These are phyloP conservation scores for Mechanitis messenoides DNA, from an alignment of 2,888 invertebrate species.

Conservation along the genomic window DNA sequence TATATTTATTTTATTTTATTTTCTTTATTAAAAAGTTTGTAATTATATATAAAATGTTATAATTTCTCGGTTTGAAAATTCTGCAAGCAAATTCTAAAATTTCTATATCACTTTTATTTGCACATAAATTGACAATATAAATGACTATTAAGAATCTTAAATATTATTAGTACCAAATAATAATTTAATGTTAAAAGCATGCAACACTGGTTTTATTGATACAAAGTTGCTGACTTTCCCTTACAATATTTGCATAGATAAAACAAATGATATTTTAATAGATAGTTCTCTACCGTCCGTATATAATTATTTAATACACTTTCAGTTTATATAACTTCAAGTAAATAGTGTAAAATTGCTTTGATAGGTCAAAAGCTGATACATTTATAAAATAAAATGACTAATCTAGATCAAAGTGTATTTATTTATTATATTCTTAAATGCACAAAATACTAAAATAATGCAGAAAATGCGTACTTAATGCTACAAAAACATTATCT, in stretches of 20 bases:
- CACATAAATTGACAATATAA: no score
- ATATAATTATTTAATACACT: constrained; percentile 16
- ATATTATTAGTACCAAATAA: neutral
- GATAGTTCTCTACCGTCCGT: constrained; percentile 14
- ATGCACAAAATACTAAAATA: no score
- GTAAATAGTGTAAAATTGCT: constrained; percentile 4
- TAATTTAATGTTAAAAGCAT: constrained; percentile 10
- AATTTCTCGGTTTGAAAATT: no score
- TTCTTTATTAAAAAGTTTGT: no score
- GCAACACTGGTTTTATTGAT: constrained; percentile 13
- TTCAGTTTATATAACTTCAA: constrained; percentile 11
- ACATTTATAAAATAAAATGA: neutral
- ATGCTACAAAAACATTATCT: no score
- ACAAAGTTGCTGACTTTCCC: constrained; percentile 24
- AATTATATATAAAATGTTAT: no score
- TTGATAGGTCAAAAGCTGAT: neutral
- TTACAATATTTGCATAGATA: constrained; percentile 26
- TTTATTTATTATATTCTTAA: no score
- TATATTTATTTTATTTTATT: neutral
- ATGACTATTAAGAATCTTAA: no score
- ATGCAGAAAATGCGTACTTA: no score
- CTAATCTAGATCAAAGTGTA: neutral
- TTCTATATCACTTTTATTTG: no score
- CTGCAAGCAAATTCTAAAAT: no score
- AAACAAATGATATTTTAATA: constrained; percentile 18